Percentiles rank a stretch among this genome's conserved stretches.
Conservation (phyloP, 2,797 vertebrate genomes). For the Leptatherina wallacei region DNA sequence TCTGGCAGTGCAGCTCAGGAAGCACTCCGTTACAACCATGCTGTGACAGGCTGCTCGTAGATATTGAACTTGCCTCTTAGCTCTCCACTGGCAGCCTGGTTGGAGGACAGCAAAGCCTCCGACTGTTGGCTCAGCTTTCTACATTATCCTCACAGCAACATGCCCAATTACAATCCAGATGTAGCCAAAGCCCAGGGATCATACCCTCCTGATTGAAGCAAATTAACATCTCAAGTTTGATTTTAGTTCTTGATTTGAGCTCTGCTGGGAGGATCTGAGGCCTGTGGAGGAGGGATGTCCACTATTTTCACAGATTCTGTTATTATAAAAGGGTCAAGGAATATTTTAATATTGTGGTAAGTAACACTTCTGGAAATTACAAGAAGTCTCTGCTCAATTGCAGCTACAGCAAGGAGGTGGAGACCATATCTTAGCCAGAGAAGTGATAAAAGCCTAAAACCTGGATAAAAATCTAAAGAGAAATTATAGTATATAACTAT, state of each 20-base stretch:
- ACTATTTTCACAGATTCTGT: neutral
- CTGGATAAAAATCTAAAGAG: neutral
- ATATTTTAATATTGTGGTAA: neutral
- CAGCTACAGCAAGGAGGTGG: neutral
- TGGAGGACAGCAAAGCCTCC: slow-evolving; percentile 46
- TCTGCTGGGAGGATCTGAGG: slow-evolving; percentile 19
- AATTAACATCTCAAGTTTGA: slow-evolving; percentile 57
- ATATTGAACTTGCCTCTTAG: slow-evolving; percentile 45
- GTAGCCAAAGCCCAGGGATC: slow-evolving; percentile 55
- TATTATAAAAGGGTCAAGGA: neutral
- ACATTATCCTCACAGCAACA: slow-evolving; percentile 56
- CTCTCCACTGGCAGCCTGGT: slow-evolving; percentile 23
- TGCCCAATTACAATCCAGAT: slow-evolving; percentile 71
- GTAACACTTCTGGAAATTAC: neutral
- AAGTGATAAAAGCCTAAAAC: neutral
- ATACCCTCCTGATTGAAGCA: slow-evolving; percentile 58
- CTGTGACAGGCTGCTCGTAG: slow-evolving; percentile 44
- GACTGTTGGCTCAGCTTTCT: slow-evolving; percentile 37
- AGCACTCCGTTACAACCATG: slow-evolving; percentile 23
- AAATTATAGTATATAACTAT: too few relatives aligned
- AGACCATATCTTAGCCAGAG: neutral
- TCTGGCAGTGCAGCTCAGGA: slow-evolving; percentile 39
- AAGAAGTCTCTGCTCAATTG: neutral
- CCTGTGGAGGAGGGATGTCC: neutral
- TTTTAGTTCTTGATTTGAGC: slow-evolving; percentile 35